Conservation (phyloP, 2,113 vertebrate species). For the Colossoma macropomum region DNA sequence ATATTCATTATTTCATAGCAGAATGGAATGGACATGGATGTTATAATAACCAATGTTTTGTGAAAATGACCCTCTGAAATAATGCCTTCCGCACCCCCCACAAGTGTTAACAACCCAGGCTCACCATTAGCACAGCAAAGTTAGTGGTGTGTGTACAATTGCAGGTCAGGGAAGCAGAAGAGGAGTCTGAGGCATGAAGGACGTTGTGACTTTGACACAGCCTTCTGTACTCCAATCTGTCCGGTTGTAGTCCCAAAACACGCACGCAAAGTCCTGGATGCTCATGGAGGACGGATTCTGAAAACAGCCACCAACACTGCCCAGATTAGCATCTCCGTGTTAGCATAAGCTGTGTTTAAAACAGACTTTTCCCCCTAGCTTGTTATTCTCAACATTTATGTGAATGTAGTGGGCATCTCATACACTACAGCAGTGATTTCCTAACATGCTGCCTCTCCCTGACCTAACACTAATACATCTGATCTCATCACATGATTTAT, state of each 20-base stretch:
- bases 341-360: neutral
- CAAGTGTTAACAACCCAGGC: neutral
- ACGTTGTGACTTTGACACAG: slow-evolving; percentile 63
- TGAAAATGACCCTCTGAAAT: too few species aligned
- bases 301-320: neutral
- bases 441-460: too few species aligned
- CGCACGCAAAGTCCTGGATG: slow-evolving; percentile 69
- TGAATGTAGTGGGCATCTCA: too few species aligned
- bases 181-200: slow-evolving; percentile 2
- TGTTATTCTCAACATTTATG: neutral
- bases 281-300: slow-evolving; percentile 35
- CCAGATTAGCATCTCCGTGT: neutral
- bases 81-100: neutral
- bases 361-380: too few species aligned
- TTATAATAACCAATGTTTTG: neutral
- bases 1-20: too few species aligned
- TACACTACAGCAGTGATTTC: too few species aligned
- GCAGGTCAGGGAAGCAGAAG: slow-evolving; percentile 49
- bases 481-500: too few species aligned
- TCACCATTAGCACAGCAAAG: slow-evolving; percentile 80
- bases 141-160: slow-evolving; percentile 77
- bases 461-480: too few species aligned
- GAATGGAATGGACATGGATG: neutral
- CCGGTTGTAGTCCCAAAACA: slow-evolving; percentile 72
- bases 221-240: slow-evolving; percentile 68